These are phyloP conservation scores for Eucera pruinosa DNA, from an alignment of 2,888 invertebrate species.

Conservation along the genomic window DNA sequence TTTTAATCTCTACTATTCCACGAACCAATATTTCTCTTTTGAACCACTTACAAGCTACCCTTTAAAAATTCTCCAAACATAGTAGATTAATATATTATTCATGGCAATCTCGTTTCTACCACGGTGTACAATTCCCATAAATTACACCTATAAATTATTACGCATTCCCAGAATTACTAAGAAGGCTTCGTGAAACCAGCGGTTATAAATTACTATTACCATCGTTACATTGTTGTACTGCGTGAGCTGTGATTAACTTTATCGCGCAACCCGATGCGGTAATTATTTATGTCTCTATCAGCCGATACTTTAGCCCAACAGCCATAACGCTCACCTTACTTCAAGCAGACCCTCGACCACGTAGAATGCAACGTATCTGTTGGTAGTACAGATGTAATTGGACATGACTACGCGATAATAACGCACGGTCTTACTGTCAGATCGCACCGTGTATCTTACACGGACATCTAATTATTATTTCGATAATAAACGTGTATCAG, in stretches of 20 bases:
- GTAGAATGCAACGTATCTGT: neutral
- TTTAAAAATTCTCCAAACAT: neutral
- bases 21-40: too few relatives aligned
- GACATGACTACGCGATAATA: constrained; percentile 39
- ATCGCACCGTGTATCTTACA: constrained; percentile 16
- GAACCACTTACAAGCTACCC: too few relatives aligned
- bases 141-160: constrained; percentile 4
- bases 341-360: neutral
- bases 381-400: constrained; percentile 16
- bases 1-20: too few relatives aligned
- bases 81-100: neutral
- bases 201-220: constrained; percentile 26
- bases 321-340: too few relatives aligned
- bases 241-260: constrained; percentile 28
- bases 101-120: too few relatives aligned
- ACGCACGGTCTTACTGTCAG: constrained; percentile 21
- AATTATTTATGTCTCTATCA: constrained; percentile 39
- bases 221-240: constrained; percentile 1
- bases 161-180: constrained; percentile 19
- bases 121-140: constrained; percentile 8
- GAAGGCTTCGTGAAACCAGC: neutral
- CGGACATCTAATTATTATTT: constrained; percentile 52
- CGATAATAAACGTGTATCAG: constrained; percentile 25
- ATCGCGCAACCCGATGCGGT: neutral
- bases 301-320: constrained; percentile 4